A percentile compares a stretch with the other conserved stretches of the same genome.
These are phyloP conservation scores for Anas flavirostris DNA, from an alignment of 2,797 vertebrate genomes.

Conservation along the genomic window DNA sequence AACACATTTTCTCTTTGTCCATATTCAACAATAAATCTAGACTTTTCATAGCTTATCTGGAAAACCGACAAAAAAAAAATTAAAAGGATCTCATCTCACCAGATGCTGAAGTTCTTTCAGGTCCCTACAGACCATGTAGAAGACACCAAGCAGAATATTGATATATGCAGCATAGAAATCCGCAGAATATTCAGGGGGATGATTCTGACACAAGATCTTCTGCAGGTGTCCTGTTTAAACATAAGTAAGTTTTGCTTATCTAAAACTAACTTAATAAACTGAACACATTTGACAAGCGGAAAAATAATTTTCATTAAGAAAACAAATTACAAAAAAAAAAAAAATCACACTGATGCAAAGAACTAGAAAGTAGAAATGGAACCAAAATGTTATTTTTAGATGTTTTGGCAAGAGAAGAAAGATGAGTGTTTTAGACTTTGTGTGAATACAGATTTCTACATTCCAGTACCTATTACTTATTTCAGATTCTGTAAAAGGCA, in stretches of 20 bases:
- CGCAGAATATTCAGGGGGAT: conserved; percentile 87
- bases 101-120: conserved; percentile 94
- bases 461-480: neutral
- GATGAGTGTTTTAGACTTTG: neutral
- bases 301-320: neutral
- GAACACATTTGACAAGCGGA: neutral
- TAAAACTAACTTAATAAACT: neutral
- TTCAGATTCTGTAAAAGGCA: neutral
- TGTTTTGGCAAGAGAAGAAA: neutral
- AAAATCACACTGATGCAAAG: neutral
- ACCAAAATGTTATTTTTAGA: neutral
- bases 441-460: neutral
- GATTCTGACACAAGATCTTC: conserved; percentile 89
- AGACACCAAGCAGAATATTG: conserved; percentile 97
- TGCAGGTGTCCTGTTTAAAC: conserved; percentile 87
- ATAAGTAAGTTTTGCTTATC: neutral
- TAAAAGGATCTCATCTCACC: conserved; percentile 78
- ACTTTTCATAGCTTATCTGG: neutral
- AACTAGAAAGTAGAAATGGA: neutral
- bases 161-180: conserved; percentile 95
- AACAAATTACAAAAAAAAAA: neutral
- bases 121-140: conserved; percentile 94
- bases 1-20: neutral
- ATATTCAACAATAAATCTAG: neutral
- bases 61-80: neutral